These are phyloP conservation scores for Sycophila texana DNA, from an alignment of 2,888 invertebrate species.

Conservation along the genomic window DNA sequence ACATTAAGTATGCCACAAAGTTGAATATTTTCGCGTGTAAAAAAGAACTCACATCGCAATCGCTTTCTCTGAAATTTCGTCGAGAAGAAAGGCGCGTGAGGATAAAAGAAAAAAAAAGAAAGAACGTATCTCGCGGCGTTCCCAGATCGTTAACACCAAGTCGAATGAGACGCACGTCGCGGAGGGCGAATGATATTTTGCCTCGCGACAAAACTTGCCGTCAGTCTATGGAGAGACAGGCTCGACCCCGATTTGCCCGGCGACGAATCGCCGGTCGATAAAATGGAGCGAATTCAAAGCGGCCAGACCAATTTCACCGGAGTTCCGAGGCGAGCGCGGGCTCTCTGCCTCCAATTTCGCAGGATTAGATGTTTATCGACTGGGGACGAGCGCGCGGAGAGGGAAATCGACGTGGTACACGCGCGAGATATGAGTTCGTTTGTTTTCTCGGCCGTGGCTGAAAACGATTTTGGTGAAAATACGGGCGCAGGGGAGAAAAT, in stretches of 20 bases:
- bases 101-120: background rate
- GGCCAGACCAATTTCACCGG: constrained; percentile 15
- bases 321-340: background rate
- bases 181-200: background rate
- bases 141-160: background rate
- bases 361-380: background rate
- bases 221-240: background rate
- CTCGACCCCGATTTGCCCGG: constrained; percentile 16
- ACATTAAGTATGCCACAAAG: too few relatives aligned
- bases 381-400: constrained; percentile 4
- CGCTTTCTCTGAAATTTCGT: too few relatives aligned
- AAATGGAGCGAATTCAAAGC: constrained; percentile 33
- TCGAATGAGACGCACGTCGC: background rate
- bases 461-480: background rate
- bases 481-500: too few relatives aligned
- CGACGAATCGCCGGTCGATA: constrained; percentile 19
- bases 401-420: background rate
- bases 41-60: too few relatives aligned
- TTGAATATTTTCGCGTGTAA: too few relatives aligned
- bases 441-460: background rate
- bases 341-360: background rate
- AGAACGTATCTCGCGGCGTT: background rate
- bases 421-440: background rate
- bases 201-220: background rate
- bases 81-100: too few relatives aligned